phyloP scores from a whole-genome alignment of 1,140 invertebrate genomes.

The Mylabris phalerata region DNA sequence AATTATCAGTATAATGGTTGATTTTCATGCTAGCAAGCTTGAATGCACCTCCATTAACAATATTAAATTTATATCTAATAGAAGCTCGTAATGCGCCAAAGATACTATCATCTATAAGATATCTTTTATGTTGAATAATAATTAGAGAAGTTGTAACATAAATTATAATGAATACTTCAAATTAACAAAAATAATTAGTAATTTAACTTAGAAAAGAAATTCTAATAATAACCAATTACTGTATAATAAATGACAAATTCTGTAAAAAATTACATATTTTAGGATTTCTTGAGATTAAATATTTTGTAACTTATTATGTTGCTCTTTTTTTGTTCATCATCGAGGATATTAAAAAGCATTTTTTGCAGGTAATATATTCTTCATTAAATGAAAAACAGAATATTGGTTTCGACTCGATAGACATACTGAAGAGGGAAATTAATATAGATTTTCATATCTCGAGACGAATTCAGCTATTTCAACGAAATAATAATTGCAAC shows the following conservation, averaged over 20 bases:
- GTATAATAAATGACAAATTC: too few species aligned
- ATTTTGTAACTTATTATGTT: too few species aligned
- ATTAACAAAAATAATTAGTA: too few species aligned
- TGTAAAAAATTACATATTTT: too few species aligned
- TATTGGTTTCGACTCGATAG: constrained; percentile 12
- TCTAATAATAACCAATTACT: too few species aligned
- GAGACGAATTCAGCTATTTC: constrained; percentile 2
- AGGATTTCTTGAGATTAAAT: too few species aligned
- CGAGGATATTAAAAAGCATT: constrained; percentile 12
- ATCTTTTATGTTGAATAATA: too few species aligned
- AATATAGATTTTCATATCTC: constrained; percentile 13
- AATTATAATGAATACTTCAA: too few species aligned
- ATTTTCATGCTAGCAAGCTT: constrained; percentile 2
- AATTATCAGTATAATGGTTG: constrained; percentile 7
- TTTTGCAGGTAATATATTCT: constrained; percentile 7
- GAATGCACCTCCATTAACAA: neutral
- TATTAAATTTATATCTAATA: constrained; percentile 1
- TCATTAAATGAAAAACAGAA: constrained; percentile 14
- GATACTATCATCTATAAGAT: too few species aligned
- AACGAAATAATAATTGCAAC: neutral
- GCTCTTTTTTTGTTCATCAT: neutral
- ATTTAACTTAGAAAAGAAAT: too few species aligned
- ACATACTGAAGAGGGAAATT: constrained; percentile 10
- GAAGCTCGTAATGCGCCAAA: too few species aligned
- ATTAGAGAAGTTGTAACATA: too few species aligned